Conservation (phyloP, 2,888 invertebrate species). For the Cantharis nigra region DNA sequence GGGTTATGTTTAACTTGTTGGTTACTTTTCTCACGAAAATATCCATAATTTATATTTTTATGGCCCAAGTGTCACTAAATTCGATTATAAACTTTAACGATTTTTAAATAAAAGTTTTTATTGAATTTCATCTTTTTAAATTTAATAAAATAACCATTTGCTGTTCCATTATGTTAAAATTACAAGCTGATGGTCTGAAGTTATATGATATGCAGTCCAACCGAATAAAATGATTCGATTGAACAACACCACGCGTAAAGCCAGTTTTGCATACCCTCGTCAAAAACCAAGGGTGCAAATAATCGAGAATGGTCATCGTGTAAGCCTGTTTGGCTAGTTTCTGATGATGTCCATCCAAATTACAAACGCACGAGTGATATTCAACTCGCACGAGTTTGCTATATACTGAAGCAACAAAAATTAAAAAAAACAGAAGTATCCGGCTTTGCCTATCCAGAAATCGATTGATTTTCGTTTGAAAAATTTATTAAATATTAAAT, state of each 20-base stretch:
- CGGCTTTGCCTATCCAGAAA: no score
- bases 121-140: neutral
- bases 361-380: neutral
- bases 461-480: no score
- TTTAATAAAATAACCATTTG: neutral
- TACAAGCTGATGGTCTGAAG: neutral
- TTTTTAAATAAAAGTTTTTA: neutral
- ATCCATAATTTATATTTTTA: constrained; percentile 25
- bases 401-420: no score
- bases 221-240: constrained; percentile 11
- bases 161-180: neutral
- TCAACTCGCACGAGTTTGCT: neutral
- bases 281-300: neutral
- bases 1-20: constrained; percentile 47
- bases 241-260: constrained; percentile 25
- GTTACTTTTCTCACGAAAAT: constrained; percentile 43
- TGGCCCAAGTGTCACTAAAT: neutral
- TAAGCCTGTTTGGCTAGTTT: neutral
- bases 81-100: neutral
- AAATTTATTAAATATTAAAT: no score
- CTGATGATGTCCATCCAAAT: neutral
- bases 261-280: constrained; percentile 7
- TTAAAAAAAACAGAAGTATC: no score
- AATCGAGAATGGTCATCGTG: neutral
- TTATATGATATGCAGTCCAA: neutral